Conservation (phyloP, 2,888 invertebrate genomes). For the Monochamus alternatus region DNA sequence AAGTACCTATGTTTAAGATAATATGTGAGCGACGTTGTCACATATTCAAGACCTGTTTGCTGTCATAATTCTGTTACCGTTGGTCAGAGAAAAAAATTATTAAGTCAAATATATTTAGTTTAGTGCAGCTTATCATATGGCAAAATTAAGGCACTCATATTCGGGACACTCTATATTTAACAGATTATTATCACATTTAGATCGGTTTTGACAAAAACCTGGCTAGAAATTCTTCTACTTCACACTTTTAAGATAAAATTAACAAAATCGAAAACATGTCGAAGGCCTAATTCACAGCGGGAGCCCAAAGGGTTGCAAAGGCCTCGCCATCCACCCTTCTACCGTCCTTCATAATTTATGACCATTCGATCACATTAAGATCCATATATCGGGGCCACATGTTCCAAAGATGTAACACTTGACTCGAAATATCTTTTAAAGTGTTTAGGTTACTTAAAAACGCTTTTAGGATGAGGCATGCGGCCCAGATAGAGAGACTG, state of each 20-base stretch:
- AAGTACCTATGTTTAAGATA: no score
- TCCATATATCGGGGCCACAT: conserved; percentile 58
- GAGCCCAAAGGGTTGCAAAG: conserved; percentile 11
- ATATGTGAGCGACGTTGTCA: no score
- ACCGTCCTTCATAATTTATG: conserved; percentile 47
- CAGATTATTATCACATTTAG: no score
- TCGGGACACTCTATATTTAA: no score
- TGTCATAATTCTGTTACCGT: no score
- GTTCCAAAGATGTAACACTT: conserved; percentile 61
- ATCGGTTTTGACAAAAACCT: no score
- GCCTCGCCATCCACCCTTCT: conserved; percentile 13
- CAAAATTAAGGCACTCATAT: no score
- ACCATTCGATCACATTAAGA: conserved; percentile 50
- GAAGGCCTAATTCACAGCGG: conserved; percentile 5
- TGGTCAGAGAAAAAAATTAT: no score
- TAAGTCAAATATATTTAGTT: no score
- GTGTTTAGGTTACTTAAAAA: conserved; percentile 69
- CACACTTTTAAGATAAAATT: background rate
- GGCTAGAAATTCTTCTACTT: background rate
- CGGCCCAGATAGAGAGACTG: conserved; percentile 58
- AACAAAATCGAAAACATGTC: background rate
- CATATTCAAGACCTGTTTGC: no score
- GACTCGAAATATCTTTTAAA: conserved; percentile 67
- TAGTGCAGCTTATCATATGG: no score
- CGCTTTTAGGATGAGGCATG: conserved; percentile 65